A percentile compares a stretch with the other conserved stretches of the same genome.
Conservation (phyloP, 2,797 vertebrate species). For the Halcyon badia region DNA sequence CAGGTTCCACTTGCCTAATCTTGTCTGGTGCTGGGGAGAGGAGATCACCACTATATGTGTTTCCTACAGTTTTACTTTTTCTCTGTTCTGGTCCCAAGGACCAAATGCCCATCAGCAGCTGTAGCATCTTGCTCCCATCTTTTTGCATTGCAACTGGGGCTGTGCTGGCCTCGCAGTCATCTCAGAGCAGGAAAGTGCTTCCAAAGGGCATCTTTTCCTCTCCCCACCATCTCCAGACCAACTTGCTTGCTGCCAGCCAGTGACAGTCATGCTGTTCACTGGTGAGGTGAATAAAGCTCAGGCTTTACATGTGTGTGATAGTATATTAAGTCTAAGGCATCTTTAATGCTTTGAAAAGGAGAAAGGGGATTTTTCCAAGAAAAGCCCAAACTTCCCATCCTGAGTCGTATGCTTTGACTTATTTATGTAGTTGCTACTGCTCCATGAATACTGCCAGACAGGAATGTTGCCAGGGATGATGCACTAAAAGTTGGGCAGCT, state of each 20-base stretch:
- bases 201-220: neutral
- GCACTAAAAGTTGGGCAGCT: neutral
- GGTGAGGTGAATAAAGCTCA: neutral
- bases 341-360: neutral
- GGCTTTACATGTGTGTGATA: neutral
- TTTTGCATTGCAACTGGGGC: neutral
- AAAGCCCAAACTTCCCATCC: conserved; percentile 20
- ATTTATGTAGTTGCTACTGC: neutral
- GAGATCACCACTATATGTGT: accelerated
- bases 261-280: neutral
- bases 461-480: neutral
- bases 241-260: neutral
- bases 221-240: neutral
- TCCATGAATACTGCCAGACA: neutral
- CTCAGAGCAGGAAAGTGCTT: neutral
- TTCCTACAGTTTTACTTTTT: neutral
- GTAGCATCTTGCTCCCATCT: neutral
- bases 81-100: neutral
- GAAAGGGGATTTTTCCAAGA: conserved; percentile 40
- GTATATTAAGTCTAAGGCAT: conserved; percentile 1
- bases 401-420: conserved; percentile 44
- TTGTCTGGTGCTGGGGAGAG: neutral
- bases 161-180: neutral
- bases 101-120: accelerated
- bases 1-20: neutral